Conservation (phyloP, 2,797 vertebrate genomes). For the Mus caroli region DNA sequence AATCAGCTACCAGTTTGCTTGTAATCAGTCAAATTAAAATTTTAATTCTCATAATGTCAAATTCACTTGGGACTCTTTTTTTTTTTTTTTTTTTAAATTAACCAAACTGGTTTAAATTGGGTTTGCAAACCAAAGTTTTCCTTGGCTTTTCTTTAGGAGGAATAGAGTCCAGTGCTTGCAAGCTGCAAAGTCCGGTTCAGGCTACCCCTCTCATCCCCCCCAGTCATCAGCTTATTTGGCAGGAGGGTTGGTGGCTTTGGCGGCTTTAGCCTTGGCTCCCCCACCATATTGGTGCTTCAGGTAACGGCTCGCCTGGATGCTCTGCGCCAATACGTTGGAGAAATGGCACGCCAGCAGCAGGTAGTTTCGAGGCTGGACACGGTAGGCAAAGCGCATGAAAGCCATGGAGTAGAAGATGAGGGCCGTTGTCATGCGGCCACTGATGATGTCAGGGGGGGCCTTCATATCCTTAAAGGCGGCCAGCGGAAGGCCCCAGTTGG, state of each 20-base stretch:
- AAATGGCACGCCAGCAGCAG: slow-evolving; percentile 66
- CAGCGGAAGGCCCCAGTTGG: slow-evolving; percentile 69
- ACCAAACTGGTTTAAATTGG: slow-evolving; percentile 20
- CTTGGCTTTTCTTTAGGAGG: neutral
- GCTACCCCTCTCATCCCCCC: neutral
- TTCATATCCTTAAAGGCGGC: slow-evolving; percentile 68
- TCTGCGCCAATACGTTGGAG: slow-evolving; percentile 68
- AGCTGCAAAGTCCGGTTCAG: neutral
- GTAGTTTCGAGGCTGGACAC: slow-evolving; percentile 69
- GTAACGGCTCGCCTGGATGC: slow-evolving; percentile 42
- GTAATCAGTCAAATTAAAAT: neutral
- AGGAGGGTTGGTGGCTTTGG: neutral
- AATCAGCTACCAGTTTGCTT: neutral
- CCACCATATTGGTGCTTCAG: neutral
- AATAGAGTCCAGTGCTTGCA: neutral
- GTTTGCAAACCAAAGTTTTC: neutral
- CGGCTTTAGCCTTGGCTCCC: fast-evolving
- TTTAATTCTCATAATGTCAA: neutral
- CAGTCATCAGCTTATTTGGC: neutral
- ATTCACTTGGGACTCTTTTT: neutral
- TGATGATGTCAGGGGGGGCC: slow-evolving; percentile 45
- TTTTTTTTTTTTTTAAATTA: slow-evolving; percentile 48
- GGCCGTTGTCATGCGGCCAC: slow-evolving; percentile 34
- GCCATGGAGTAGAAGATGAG: slow-evolving; percentile 64
- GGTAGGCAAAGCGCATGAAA: slow-evolving; percentile 73